Evolutionary conservation across 1,140 invertebrate species (phyloP).

Genomic region (Ladona fulva): DNA sequence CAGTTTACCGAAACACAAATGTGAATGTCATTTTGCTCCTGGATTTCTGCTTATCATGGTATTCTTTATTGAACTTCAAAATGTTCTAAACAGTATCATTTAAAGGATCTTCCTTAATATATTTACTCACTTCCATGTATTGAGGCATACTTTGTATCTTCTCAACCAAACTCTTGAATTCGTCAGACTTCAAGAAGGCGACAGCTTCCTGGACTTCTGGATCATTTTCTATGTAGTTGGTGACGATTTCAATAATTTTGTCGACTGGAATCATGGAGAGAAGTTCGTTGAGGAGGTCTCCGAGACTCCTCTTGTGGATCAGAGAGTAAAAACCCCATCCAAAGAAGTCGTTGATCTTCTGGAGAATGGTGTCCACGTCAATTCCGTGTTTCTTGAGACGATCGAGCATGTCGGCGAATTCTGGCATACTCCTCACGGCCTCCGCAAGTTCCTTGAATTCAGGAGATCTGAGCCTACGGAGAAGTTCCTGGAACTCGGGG

Average conservation of each 20-base stretch:
- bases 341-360: slow-evolving; percentile 23
- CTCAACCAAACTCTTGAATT: background rate
- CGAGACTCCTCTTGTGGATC: background rate
- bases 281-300: background rate
- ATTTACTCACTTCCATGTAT: background rate
- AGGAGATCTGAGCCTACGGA: slow-evolving; percentile 20
- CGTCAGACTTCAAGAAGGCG: background rate
- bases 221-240: background rate
- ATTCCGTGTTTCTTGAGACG: slow-evolving; percentile 25
- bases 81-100: too few relatives aligned
- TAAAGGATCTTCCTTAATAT: background rate
- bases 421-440: slow-evolving; percentile 20
- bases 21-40: too few relatives aligned
- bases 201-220: background rate
- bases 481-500: slow-evolving; percentile 23
- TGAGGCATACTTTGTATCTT: background rate
- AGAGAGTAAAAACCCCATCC: background rate
- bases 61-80: too few relatives aligned
- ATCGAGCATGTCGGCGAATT: slow-evolving; percentile 25
- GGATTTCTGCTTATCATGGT: too few relatives aligned
- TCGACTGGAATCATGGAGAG: background rate
- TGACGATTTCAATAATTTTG: background rate
- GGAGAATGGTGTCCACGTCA: slow-evolving; percentile 22
- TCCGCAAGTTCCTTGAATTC: slow-evolving; percentile 25
- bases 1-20: too few relatives aligned